phyloP scores from a whole-genome alignment of 2,888 invertebrate genomes.

The Nasonia oneida region DNA sequence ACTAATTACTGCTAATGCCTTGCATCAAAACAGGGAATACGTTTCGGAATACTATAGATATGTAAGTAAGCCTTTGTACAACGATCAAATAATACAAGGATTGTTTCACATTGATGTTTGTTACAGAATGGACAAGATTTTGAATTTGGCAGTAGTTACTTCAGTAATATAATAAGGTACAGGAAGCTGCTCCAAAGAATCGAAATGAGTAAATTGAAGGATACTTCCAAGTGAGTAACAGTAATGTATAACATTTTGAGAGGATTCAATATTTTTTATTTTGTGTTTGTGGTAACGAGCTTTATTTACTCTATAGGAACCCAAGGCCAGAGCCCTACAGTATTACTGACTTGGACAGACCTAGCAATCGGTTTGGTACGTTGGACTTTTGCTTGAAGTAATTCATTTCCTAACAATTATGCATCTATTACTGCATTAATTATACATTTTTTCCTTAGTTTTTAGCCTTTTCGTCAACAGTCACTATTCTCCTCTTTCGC shows the following conservation, averaged over 20 bases:
- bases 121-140: not conserved
- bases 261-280: too few species aligned
- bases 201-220: not conserved
- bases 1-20: not conserved
- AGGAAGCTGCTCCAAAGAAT: not conserved
- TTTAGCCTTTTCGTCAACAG: conserved; percentile 3
- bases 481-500: not conserved
- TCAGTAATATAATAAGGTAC: not conserved
- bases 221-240: not conserved
- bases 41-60: not conserved
- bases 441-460: conserved; percentile 1
- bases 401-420: not conserved
- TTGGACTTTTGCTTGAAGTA: not conserved
- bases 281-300: too few species aligned
- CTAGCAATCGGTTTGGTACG: conserved; percentile 38
- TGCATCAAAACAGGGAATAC: not conserved
- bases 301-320: not conserved
- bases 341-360: conserved; percentile 8
- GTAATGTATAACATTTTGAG: too few species aligned
- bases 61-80: not conserved
- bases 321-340: conserved; percentile 16
- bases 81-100: not conserved
- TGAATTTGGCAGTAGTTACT: not conserved
- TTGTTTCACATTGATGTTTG: not conserved
- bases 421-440: not conserved